Percentiles rank a stretch among this genome's conserved stretches.
phyloP scores from a whole-genome alignment of 2,113 vertebrate species.

The Tor tambroides region DNA sequence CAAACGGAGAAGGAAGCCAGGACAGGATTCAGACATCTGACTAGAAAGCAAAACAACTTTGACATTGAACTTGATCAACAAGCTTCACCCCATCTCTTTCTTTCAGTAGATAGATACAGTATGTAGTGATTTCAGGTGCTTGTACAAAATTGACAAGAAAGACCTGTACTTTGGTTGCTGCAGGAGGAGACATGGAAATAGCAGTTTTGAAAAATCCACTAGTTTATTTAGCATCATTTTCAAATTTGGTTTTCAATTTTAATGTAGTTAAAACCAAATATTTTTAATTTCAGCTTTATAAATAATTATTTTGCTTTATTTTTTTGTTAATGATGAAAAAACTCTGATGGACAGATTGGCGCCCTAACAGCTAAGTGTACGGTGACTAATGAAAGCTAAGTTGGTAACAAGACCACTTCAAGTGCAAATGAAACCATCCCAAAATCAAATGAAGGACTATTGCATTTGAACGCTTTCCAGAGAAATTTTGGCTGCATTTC shows the following conservation, averaged over 20 bases:
- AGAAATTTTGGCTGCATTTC: conserved; percentile 16
- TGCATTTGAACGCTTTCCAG: conserved; percentile 12
- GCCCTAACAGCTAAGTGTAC: neutral
- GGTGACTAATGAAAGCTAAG: neutral
- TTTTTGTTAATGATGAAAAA: neutral
- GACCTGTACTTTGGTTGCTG: neutral
- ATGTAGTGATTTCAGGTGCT: neutral
- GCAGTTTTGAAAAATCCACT: neutral
- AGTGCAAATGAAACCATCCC: conserved; percentile 9
- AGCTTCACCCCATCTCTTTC: conserved; percentile 22
- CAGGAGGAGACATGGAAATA: neutral
- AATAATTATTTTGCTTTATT: neutral
- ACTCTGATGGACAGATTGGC: neutral
- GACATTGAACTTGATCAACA: conserved; percentile 3
- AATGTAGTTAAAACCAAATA: too few species aligned
- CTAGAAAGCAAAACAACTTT: conserved; percentile 36
- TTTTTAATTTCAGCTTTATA: neutral
- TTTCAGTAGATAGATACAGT: neutral
- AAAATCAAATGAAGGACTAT: conserved; percentile 39
- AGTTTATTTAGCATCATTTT: neutral
- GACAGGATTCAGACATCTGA: conserved; percentile 30
- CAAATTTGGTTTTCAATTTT: neutral
- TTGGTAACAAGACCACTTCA: neutral
- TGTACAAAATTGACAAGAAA: neutral
- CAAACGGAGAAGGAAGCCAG: conserved; percentile 29